These are phyloP conservation scores for Myanophis thanlyinensis DNA, from an alignment of 2,113 vertebrate species.

Conservation along the genomic window DNA sequence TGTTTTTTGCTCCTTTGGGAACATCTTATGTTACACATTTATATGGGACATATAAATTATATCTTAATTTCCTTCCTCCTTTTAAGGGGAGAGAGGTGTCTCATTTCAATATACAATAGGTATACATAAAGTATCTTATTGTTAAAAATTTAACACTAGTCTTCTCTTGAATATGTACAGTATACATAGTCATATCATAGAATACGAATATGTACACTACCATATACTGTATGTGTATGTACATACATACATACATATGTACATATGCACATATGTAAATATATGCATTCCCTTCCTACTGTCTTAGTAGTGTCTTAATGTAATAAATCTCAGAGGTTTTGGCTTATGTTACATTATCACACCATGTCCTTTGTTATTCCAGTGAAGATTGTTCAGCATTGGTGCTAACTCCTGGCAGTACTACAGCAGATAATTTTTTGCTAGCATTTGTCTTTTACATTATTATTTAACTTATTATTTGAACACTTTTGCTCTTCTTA, in stretches of 20 bases:
- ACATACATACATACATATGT: too few species aligned
- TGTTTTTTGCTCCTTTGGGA: background rate
- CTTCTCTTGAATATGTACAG: too few species aligned
- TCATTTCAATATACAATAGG: background rate
- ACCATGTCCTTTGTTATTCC: slow-evolving; percentile 17
- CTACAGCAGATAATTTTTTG: background rate
- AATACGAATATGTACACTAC: background rate
- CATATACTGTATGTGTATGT: too few species aligned
- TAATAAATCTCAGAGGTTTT: slow-evolving; percentile 31
- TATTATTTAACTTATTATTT: background rate
- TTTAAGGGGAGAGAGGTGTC: background rate
- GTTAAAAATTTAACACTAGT: background rate
- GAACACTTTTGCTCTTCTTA: background rate
- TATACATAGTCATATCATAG: too few species aligned
- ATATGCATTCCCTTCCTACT: background rate
- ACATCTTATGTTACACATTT: background rate
- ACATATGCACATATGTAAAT: background rate
- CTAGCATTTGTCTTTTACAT: background rate
- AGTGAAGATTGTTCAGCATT: slow-evolving; percentile 36
- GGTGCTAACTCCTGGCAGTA: slow-evolving; percentile 17
- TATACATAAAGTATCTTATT: background rate
- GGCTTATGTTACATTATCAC: slow-evolving; percentile 21
- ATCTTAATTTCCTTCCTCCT: background rate
- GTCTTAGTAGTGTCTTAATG: background rate
- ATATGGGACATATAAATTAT: background rate